These are phyloP conservation scores for Manis pentadactyla DNA, from an alignment of 2,797 vertebrate genomes.

Conservation along the genomic window DNA sequence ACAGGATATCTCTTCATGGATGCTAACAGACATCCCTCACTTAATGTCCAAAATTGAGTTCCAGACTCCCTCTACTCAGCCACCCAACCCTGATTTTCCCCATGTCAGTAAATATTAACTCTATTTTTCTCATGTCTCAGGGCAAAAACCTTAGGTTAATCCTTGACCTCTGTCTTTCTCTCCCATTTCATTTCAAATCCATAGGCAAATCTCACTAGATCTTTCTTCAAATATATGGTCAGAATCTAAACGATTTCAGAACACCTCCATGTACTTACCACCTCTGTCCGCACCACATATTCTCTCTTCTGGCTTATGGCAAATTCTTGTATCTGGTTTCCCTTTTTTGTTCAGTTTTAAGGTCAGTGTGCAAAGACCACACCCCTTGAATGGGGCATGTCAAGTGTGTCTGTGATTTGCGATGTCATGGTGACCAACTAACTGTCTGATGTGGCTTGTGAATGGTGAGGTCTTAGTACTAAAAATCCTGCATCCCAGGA, in stretches of 20 bases:
- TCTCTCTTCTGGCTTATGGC: neutral
- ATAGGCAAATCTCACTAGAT: neutral
- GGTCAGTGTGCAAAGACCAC: no score
- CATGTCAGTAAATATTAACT: neutral
- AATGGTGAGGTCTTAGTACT: neutral
- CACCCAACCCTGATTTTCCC: accelerated
- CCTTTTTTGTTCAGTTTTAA: no score
- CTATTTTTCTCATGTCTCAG: neutral
- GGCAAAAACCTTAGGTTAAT: neutral
- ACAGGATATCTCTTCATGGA: accelerated
- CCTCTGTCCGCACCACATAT: neutral
- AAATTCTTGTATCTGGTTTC: neutral
- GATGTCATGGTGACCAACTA: neutral
- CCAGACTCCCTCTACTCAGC: neutral
- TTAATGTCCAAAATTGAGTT: neutral
- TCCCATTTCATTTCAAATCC: neutral
- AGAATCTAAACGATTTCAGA: neutral
- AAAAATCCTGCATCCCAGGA: neutral
- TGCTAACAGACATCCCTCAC: neutral
- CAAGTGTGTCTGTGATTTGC: neutral
- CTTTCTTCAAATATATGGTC: neutral
- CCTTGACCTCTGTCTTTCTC: neutral
- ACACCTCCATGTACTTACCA: accelerated
- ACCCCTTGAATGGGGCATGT: accelerated
- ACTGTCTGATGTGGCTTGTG: neutral